Conservation (phyloP, 1,140 invertebrate species). For the Aphaenogaster floridana region DNA sequence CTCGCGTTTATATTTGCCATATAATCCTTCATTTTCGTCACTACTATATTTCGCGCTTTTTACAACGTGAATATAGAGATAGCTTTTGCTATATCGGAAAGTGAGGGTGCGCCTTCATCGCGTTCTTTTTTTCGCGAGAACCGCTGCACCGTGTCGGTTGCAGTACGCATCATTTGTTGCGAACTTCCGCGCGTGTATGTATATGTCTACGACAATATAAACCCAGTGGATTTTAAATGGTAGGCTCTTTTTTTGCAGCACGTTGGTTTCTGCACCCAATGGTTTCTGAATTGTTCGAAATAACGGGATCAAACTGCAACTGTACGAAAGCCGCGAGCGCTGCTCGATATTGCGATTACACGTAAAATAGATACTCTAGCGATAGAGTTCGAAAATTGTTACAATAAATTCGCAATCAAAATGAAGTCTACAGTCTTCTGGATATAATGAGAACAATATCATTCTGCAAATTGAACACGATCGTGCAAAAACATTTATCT, state of each 20-base stretch:
- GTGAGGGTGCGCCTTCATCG: neutral
- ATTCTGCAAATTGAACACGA: neutral
- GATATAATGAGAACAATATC: neutral
- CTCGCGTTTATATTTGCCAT: neutral
- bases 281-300: neutral
- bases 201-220: neutral
- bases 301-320: constrained; percentile 48
- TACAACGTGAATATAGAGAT: neutral
- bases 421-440: neutral
- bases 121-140: neutral
- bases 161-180: too few species aligned
- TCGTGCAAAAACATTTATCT: neutral
- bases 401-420: neutral
- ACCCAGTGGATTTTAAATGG: constrained; percentile 27
- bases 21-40: neutral
- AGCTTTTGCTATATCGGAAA: constrained; percentile 1
- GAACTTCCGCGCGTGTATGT: neutral
- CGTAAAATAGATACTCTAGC: neutral
- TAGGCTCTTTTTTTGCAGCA: neutral
- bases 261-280: neutral
- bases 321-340: constrained; percentile 10
- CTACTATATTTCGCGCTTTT: neutral
- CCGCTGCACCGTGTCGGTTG: neutral
- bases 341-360: constrained; percentile 12
- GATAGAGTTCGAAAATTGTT: neutral